Percentiles rank a stretch among this genome's conserved stretches.
phyloP scores from a whole-genome alignment of 2,113 vertebrate species.

The Corynorhinus townsendii region DNA sequence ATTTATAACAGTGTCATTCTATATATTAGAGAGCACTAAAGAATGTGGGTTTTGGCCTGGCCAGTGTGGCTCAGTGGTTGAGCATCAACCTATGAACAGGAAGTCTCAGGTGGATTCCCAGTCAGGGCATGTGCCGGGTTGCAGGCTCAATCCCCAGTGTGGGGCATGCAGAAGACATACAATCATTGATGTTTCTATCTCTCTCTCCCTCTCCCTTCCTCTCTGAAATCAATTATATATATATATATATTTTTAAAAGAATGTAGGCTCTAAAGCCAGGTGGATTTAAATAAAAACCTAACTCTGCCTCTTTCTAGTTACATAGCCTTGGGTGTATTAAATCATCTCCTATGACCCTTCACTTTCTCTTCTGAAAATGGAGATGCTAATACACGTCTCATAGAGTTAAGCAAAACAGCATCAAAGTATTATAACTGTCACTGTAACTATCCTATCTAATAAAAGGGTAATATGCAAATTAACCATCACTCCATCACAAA shows the following conservation, averaged over 20 bases:
- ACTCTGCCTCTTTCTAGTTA: not conserved
- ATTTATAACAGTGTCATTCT: not conserved
- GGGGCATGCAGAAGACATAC: too few species aligned
- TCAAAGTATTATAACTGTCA: not conserved
- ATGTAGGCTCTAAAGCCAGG: not conserved
- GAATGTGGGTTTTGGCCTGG: not conserved
- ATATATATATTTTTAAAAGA: not conserved
- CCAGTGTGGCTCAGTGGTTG: too few species aligned
- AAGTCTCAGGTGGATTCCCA: too few species aligned
- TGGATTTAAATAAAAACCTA: not conserved
- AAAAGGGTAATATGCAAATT: too few species aligned
- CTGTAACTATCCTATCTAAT: not conserved
- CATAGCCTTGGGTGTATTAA: not conserved
- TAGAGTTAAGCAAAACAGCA: not conserved
- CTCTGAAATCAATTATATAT: too few species aligned
- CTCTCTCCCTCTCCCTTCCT: too few species aligned
- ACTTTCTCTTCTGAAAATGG: not conserved
- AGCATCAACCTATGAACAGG: too few species aligned
- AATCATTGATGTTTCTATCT: too few species aligned
- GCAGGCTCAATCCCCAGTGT: too few species aligned
- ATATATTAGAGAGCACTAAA: not conserved
- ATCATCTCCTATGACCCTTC: not conserved
- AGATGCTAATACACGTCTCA: not conserved
- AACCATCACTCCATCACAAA: too few species aligned
- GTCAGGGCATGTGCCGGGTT: too few species aligned